Conservation (phyloP, 37 sponge, comb jelly and placozoan genomes). For the Ephydatia muelleri region DNA sequence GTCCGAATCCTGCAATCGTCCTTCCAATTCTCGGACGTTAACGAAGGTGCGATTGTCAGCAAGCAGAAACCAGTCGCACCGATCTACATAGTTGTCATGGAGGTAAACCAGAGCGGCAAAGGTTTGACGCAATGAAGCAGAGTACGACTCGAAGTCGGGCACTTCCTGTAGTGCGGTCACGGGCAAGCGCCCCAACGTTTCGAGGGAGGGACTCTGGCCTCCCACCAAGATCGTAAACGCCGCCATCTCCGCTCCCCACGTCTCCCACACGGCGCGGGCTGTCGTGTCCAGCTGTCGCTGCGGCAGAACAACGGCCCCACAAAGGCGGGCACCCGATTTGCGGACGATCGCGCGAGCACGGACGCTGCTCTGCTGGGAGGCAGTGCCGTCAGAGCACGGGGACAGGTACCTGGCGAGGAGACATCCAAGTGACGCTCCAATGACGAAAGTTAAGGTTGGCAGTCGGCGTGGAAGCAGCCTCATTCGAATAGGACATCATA, state of each 20-base stretch:
- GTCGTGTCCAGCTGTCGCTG: slow-evolving; percentile 30
- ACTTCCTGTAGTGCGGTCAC: slow-evolving; percentile 32
- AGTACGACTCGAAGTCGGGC: slow-evolving; percentile 6
- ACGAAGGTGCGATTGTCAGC: slow-evolving; percentile 56
- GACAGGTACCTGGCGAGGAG: background rate
- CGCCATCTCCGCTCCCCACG: slow-evolving; percentile 59
- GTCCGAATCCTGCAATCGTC: slow-evolving; percentile 30
- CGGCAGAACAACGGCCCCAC: background rate
- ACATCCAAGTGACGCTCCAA: background rate
- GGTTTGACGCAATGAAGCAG: background rate
- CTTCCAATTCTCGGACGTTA: slow-evolving; percentile 19
- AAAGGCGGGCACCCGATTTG: background rate
- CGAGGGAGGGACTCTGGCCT: slow-evolving; percentile 13
- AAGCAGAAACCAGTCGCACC: slow-evolving; percentile 75
- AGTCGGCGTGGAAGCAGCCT: background rate
- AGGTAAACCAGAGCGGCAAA: slow-evolving; percentile 62
- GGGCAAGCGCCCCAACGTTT: slow-evolving; percentile 34
- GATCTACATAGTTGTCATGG: slow-evolving; percentile 49
- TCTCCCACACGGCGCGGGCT: slow-evolving; percentile 62
- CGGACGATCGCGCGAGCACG: background rate
- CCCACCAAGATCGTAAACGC: slow-evolving; percentile 58
- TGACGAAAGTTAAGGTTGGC: background rate
- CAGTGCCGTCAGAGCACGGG: background rate
- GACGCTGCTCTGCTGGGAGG: background rate
- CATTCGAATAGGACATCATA: background rate